Evolutionary conservation across 2,888 invertebrate species (phyloP).

Genomic region (Lycia hirtaria): DNA sequence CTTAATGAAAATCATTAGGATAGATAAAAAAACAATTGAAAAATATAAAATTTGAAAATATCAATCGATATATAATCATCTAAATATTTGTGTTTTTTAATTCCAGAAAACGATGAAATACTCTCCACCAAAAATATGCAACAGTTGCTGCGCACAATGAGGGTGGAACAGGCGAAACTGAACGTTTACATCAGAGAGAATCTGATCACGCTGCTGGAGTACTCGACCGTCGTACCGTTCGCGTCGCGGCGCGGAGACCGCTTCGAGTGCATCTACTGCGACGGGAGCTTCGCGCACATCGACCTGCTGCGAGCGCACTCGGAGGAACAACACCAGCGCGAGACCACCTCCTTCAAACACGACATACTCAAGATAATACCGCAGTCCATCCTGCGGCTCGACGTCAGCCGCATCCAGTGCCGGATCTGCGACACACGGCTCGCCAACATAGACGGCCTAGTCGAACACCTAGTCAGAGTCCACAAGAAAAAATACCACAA

Average conservation of each 20-base stretch:
- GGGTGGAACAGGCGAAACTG: background rate
- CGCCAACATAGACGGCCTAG: background rate
- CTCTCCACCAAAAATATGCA: no score
- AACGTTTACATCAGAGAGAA: background rate
- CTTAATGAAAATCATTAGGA: no score
- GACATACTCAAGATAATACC: background rate
- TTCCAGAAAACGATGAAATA: background rate
- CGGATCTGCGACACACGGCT: background rate
- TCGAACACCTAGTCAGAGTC: background rate
- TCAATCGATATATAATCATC: no score
- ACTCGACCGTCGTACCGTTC: background rate
- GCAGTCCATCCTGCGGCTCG: background rate
- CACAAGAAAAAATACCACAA: background rate
- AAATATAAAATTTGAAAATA: no score
- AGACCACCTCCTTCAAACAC: background rate
- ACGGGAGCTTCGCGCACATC: background rate
- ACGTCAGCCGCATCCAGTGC: background rate
- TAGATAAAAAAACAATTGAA: no score
- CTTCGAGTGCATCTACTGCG: slow-evolving; percentile 1
- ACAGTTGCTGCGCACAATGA: background rate
- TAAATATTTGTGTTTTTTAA: background rate
- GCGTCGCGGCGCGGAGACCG: background rate
- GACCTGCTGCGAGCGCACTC: background rate
- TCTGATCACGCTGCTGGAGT: background rate
- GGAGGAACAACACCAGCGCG: background rate